Evolutionary conservation across 2,888 invertebrate genomes (phyloP), one percentile per base, ranked within the genome.

Genomic region (Trypoxylon attenuatum): DNA sequence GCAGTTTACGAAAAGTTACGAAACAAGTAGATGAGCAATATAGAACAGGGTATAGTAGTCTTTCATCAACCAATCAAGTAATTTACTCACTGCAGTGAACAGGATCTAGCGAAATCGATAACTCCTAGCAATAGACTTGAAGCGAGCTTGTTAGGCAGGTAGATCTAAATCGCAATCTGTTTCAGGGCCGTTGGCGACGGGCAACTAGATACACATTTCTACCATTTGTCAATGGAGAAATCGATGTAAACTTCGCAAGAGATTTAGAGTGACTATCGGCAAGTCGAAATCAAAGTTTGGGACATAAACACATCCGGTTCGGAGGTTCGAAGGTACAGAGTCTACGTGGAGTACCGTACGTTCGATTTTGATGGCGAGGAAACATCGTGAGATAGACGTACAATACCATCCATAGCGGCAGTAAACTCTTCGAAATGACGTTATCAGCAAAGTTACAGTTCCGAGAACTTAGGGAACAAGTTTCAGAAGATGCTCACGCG

Each of bases 281-380:
- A 59, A 68, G 29, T 59, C 52, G 51, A 56, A 59, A 59, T 59
- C 59, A 50, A 65, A 68, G 47, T 56, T 67, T 51, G n/a, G 59
- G 22, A 43, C 22, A 59, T 59, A 66, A 68, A 66, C 59, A 56
- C 38, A 53, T 55, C 47, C 52, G 46, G 38, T n/a, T 47, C n/a
- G 54, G 38, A 49, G 46, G 27, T 15, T n/a, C 57, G 19, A 33
- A 22, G 6, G n/a, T 15, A n/a, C 22, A 18, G 18, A n/a, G 5
- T 10, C 38, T 13, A 13, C 6, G 3, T 29, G 39, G 16, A 47
- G 54, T n/a, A 66, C 51, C 50, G 25, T 53, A 57, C 49, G 51
- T 51, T 59, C 38, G 54, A 42, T 38, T 59, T 51, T 53, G 33
- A 45, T 39, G 23, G 38, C 22, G 43, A 41, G 19, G 47, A 27